These are phyloP conservation scores for Chromoteleia sp. DNA, from an alignment of 2,888 invertebrate species.

Conservation along the genomic window DNA sequence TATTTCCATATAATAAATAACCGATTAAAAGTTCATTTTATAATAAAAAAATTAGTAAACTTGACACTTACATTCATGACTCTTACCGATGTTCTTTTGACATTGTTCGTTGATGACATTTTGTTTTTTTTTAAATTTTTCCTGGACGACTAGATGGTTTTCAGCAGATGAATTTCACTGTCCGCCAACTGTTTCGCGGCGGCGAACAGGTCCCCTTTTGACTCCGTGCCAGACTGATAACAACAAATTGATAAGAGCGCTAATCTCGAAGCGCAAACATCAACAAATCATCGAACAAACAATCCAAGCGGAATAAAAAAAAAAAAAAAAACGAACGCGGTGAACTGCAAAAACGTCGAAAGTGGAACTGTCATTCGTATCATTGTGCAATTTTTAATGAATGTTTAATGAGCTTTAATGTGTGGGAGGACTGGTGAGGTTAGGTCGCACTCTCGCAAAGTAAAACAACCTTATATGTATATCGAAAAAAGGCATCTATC, in stretches of 20 bases:
- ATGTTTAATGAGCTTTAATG: constrained; percentile 16
- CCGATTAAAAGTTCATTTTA: too few relatives aligned
- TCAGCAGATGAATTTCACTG: constrained; percentile 79
- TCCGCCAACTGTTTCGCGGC: constrained; percentile 80
- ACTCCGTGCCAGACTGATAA: constrained; percentile 76
- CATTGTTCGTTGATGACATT: constrained; percentile 73
- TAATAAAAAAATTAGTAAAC: too few relatives aligned
- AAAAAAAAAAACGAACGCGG: constrained; percentile 8
- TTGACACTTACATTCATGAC: constrained; percentile 77
- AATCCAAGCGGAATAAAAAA: background rate
- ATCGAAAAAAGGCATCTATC: constrained; percentile 12
- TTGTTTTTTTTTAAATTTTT: constrained; percentile 61
- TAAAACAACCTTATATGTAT: constrained; percentile 54
- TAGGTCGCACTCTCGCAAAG: constrained; percentile 34
- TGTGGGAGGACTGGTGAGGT: constrained; percentile 56
- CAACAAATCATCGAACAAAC: constrained; percentile 6
- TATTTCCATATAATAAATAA: too few relatives aligned
- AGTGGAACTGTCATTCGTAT: constrained; percentile 39
- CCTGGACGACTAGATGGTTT: constrained; percentile 77
- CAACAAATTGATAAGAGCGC: constrained; percentile 33
- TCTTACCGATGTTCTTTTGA: constrained; percentile 75
- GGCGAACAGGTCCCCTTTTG: constrained; percentile 76
- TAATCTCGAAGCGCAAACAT: background rate
- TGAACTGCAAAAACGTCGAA: constrained; percentile 9
- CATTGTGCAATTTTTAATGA: constrained; percentile 41